Evolutionary conservation across 2,797 vertebrate genomes (phyloP), one percentile per base, ranked within the genome.

Genomic region (Sebastiscus albofasciatus): DNA sequence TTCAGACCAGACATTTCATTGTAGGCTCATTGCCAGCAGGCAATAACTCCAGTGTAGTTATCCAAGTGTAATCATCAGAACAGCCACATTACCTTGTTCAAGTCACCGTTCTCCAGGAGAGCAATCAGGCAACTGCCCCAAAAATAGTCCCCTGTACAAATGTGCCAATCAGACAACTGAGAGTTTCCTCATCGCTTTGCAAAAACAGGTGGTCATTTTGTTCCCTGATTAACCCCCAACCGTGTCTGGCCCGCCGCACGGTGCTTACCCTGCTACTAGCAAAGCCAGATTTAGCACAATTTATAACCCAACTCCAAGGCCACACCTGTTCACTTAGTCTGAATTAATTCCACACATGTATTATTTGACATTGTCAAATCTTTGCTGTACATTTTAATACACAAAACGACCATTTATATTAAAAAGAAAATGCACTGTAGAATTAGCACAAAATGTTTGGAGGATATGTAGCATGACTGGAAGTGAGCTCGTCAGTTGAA

Each of bases 121-220:
- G 89, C 90, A 92, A 92, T 92, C 91, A 92, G 78, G 74, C 85
- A 86, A 75, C 77, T 69, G 33, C 78, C 82, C 88, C 75, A 61
- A 81, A 88, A 91, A 87, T 85, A 88, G 83, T 79, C 82, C 46
- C 72, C 73, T 16, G 39, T 75, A 83, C 75, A 85, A 89, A 90
- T 88, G 85, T 83, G 79, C 83, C 91, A 92, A 89, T 93, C 89
- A 92, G 87, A 90, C 72, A 72, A 83, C 76, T 80, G 86, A 87
- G 84, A 83, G 83, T 88, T 90, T 87, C 85, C 86, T 90, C 75
- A 67, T 89, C 24, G 24, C 78, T 80, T 82, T 82, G 80, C 79
- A 87, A 73, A 92, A 92, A 90, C 91, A 92, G 91, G 88, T 92
- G 93, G 93, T 89, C 90, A 89, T 89, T 93, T 90, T 92, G 91